phyloP scores from a whole-genome alignment of 2,888 invertebrate genomes.

The Heteropelma amictum region DNA sequence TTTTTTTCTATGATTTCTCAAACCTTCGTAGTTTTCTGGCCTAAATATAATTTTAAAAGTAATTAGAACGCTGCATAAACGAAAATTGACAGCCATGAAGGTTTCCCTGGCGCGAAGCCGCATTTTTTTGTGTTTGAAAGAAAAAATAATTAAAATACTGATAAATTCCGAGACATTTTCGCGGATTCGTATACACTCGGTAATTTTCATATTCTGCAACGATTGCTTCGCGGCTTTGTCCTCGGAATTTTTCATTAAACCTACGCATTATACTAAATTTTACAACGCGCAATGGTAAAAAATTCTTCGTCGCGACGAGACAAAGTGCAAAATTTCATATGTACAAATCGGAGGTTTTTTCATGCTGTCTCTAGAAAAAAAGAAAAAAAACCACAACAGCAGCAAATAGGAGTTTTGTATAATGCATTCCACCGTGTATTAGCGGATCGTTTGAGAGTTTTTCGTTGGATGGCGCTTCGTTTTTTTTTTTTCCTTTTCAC shows the following conservation, averaged over 20 bases:
- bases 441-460: neutral
- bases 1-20: neutral
- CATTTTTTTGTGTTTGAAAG: no score
- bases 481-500: neutral
- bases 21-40: neutral
- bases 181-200: neutral
- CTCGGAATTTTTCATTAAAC: constrained; percentile 22
- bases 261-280: constrained; percentile 25
- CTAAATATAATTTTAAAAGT: no score
- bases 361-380: no score
- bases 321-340: constrained; percentile 37
- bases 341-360: constrained; percentile 48
- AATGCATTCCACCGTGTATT: no score
- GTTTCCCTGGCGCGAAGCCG: no score
- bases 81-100: no score
- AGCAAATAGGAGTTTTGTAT: no score
- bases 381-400: no score
- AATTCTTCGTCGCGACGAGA: constrained; percentile 17
- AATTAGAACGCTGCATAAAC: no score
- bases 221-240: no score
- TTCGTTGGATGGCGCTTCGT: constrained; percentile 26
- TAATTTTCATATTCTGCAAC: no score
- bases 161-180: constrained; percentile 36
- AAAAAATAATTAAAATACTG: constrained; percentile 49
- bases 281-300: constrained; percentile 6